Conservation (phyloP, 2,888 invertebrate species). For the Epinotia nisella region DNA sequence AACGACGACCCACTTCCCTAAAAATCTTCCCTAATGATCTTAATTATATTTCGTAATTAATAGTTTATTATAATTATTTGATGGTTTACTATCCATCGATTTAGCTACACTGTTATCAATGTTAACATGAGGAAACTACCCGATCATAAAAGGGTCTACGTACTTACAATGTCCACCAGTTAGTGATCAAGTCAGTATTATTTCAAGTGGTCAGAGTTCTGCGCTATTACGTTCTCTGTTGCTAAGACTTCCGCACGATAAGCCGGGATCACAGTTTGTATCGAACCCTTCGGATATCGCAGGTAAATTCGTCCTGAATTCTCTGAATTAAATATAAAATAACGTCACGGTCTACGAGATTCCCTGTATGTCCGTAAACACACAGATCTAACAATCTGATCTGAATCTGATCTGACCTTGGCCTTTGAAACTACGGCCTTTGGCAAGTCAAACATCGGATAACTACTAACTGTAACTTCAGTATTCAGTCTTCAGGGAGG, state of each 20-base stretch:
- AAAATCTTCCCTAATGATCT: too few relatives aligned
- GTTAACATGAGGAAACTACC: too few relatives aligned
- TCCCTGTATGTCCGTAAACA: neutral
- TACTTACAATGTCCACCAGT: neutral
- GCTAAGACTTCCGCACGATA: constrained; percentile 20
- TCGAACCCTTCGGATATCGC: constrained; percentile 19
- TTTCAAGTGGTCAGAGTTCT: constrained; percentile 1
- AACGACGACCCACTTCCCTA: too few relatives aligned
- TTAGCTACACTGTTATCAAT: too few relatives aligned
- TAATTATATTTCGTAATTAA: too few relatives aligned
- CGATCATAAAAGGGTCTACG: too few relatives aligned
- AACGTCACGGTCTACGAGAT: neutral
- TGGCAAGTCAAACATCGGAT: too few relatives aligned
- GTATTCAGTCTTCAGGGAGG: neutral
- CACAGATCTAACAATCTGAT: too few relatives aligned
- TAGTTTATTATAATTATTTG: too few relatives aligned
- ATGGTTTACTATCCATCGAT: too few relatives aligned
- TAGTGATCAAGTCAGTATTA: neutral
- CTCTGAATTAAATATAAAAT: neutral
- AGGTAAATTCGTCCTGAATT: constrained; percentile 11
- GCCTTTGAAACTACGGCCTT: too few relatives aligned
- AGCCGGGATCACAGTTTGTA: constrained; percentile 17
- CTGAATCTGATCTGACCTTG: neutral
- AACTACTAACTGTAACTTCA: neutral
- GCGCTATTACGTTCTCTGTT: neutral